Conservation (phyloP, 2,113 vertebrate genomes). For the Ophthalmolycus amberensis region DNA sequence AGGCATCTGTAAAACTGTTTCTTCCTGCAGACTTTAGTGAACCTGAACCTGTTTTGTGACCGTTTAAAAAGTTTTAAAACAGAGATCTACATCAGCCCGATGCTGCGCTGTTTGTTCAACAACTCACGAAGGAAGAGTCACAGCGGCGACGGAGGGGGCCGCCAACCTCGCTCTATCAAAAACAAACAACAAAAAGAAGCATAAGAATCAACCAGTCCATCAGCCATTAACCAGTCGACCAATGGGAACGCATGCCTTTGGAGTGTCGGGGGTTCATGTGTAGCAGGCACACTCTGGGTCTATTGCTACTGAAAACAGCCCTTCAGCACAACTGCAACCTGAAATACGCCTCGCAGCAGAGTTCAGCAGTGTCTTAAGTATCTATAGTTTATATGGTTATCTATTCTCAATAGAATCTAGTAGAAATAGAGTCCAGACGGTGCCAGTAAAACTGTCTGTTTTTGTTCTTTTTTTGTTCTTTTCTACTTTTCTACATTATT, state of each 20-base stretch:
- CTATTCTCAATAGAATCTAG: constrained; percentile 62
- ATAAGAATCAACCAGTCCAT: constrained; percentile 28
- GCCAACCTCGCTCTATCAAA: constrained; percentile 20
- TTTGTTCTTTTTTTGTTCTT: constrained; percentile 37
- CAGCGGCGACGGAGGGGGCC: background rate
- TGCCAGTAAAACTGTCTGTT: constrained; percentile 46
- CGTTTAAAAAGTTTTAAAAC: constrained; percentile 7
- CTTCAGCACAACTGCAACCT: constrained; percentile 84
- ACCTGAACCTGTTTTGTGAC: constrained; percentile 36
- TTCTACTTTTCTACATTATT: constrained; percentile 49
- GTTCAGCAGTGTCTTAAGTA: constrained; percentile 67
- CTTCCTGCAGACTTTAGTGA: constrained; percentile 24
- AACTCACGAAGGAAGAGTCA: constrained; percentile 38
- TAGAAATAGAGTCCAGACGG: constrained; percentile 74
- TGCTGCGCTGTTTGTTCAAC: constrained; percentile 29
- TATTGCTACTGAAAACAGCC: constrained; percentile 88
- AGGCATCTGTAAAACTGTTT: background rate
- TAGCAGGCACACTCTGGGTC: constrained; percentile 86
- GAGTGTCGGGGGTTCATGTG: constrained; percentile 62
- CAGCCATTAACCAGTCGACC: constrained; percentile 10
- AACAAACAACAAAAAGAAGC: constrained; percentile 24
- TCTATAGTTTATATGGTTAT: constrained; percentile 54
- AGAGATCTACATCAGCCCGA: constrained; percentile 2
- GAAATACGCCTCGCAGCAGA: constrained; percentile 70
- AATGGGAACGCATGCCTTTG: constrained; percentile 58